Evolutionary conservation across 2,797 vertebrate species (phyloP).

Genomic region (Kryptopterus vitreolus): DNA sequence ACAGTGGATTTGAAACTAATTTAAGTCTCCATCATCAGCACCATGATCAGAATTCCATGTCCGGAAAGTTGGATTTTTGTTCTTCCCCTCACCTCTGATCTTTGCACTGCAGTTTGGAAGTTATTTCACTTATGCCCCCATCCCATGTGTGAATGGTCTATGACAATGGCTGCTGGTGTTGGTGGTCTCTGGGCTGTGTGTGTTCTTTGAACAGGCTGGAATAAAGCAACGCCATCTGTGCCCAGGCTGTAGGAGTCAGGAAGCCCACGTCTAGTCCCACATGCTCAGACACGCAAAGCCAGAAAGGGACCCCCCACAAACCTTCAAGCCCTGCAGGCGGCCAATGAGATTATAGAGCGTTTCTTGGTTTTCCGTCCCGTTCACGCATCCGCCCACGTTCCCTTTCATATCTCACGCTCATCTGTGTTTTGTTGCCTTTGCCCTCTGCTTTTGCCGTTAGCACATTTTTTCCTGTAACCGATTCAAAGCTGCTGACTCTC

Average conservation of each 20-base stretch:
- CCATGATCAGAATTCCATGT: background rate
- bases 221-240: slow-evolving; percentile 75
- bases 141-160: slow-evolving; percentile 18
- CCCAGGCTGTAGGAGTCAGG: slow-evolving; percentile 74
- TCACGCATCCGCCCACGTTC: background rate
- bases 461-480: background rate
- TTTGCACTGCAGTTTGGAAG: background rate
- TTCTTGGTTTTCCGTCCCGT: background rate
- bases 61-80: background rate
- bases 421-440: background rate
- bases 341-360: background rate
- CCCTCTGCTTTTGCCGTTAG: background rate
- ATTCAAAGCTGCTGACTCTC: background rate
- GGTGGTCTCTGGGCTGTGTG: slow-evolving; percentile 63
- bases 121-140: background rate
- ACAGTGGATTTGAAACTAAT: background rate
- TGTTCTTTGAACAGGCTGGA: slow-evolving; percentile 64
- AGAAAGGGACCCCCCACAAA: slow-evolving; percentile 58
- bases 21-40: background rate
- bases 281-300: slow-evolving; percentile 69
- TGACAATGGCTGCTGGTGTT: slow-evolving; percentile 44
- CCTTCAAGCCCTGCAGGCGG: slow-evolving; percentile 6
- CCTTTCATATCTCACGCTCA: slow-evolving; percentile 15
- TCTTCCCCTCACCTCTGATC: background rate
- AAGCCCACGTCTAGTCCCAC: slow-evolving; percentile 75